Base-by-base conservation (phyloP, 2,888 invertebrate species). In the Heteromurus nitidus region DNA sequence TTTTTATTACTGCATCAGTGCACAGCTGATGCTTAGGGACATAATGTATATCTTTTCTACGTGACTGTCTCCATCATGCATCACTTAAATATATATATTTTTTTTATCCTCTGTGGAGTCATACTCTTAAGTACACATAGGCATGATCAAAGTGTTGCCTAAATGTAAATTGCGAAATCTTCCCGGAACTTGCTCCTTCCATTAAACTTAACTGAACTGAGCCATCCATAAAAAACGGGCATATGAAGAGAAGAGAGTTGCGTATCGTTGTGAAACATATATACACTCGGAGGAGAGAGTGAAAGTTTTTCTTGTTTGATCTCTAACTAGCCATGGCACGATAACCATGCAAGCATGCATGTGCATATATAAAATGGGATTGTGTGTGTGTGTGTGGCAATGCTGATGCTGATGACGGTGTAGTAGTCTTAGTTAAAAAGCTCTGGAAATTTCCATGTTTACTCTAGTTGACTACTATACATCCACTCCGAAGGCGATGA, bases 231-330 rank as follows among this genome's bases (percentile, higher is more conserved):
- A n/a, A n/a, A n/a, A n/a, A n/a, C n/a, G n/a, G n/a, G n/a, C n/a
- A n/a, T n/a, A n/a, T n/a, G n/a, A n/a, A n/a, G n/a, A n/a, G n/a
- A n/a, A n/a, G n/a, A n/a, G n/a, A n/a, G n/a, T n/a, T n/a, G n/a
- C n/a, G n/a, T n/a, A n/a, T n/a, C n/a, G n/a, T n/a, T n/a, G n/a
- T n/a, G n/a, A n/a, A n/a, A n/a, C n/a, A n/a, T n/a, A n/a, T n/a
- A n/a, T n/a, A n/a, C n/a, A n/a, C n/a, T n/a, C n/a, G n/a, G n/a
- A n/a, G n/a, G n/a, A n/a, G n/a, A n/a, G n/a, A n/a, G n/a, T n/a
- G n/a, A n/a, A n/a, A 50, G 50, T 50, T 20, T n/a, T n/a, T 20
- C 50, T 50, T 18, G 50, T 50, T 50, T 50, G 50, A 50, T 50
- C 50, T 50, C 20, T 20, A 50, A 50, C 50, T 50, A 50, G 5